These are phyloP conservation scores for Myotis myotis DNA, from an alignment of 2,797 vertebrate genomes.

Conservation along the genomic window DNA sequence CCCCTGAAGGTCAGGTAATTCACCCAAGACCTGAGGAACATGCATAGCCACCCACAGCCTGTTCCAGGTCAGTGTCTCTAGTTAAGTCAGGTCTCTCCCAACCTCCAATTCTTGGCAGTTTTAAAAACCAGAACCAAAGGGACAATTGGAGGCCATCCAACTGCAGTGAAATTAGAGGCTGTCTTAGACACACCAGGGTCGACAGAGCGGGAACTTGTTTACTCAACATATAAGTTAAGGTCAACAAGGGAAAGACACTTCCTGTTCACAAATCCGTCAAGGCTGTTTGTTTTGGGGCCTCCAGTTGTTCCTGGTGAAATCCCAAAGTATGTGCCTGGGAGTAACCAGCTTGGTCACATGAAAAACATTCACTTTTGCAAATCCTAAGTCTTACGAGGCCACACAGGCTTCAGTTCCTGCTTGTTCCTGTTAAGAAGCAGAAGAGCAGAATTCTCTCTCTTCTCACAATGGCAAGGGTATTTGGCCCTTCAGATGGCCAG, in stretches of 20 bases:
- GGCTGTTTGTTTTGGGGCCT: slow-evolving; percentile 70
- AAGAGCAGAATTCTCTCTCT: background rate
- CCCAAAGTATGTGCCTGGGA: slow-evolving; percentile 14
- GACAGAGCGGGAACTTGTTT: slow-evolving; percentile 48
- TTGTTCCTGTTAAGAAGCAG: slow-evolving; percentile 8
- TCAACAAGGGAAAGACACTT: slow-evolving; percentile 61
- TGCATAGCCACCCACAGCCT: slow-evolving; percentile 31
- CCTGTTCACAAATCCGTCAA: slow-evolving; percentile 66
- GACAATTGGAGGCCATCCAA: slow-evolving; percentile 58
- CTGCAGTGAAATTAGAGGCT: slow-evolving; percentile 46
- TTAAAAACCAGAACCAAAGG: slow-evolving; percentile 63
- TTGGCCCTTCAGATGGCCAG: background rate
- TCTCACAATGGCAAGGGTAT: background rate
- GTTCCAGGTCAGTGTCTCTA: slow-evolving; percentile 43
- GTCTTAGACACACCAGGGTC: slow-evolving; percentile 18
- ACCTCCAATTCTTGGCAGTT: slow-evolving; percentile 54
- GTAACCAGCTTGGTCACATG: slow-evolving; percentile 44
- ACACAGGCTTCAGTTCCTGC: slow-evolving; percentile 37
- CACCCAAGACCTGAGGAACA: background rate
- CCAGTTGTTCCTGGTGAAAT: slow-evolving; percentile 62
- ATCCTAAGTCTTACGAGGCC: slow-evolving; percentile 6
- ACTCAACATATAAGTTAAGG: slow-evolving; percentile 73
- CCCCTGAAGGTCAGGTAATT: slow-evolving; percentile 38
- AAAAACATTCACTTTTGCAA: slow-evolving; percentile 41
- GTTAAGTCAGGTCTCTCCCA: slow-evolving; percentile 38